A percentile compares a stretch with the other conserved stretches of the same genome.
These are phyloP conservation scores for Coelopa frigida DNA, from an alignment of 1,140 invertebrate genomes.

Conservation along the genomic window DNA sequence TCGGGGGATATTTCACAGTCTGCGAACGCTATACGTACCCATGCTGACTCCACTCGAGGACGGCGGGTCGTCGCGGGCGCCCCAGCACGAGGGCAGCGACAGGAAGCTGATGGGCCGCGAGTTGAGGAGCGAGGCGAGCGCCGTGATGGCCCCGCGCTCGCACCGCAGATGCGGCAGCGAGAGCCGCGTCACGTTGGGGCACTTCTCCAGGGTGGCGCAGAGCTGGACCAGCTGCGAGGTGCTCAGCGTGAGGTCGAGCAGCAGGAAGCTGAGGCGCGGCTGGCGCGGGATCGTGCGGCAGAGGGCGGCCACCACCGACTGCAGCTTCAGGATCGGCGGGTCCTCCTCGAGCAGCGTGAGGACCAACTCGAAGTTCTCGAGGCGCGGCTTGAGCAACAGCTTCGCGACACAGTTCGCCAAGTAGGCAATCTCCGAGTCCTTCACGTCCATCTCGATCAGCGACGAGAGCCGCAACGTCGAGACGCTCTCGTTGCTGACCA, in stretches of 20 bases:
- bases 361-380: conserved; percentile 49
- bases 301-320: conserved; percentile 50
- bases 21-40: conserved; percentile 27
- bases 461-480: conserved; percentile 47
- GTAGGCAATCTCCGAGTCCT: conserved; percentile 42
- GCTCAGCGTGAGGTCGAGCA: conserved; percentile 51
- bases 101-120: conserved; percentile 48
- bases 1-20: background rate
- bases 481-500: conserved; percentile 47
- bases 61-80: conserved; percentile 47
- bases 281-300: conserved; percentile 45
- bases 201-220: conserved; percentile 46
- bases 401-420: conserved; percentile 46
- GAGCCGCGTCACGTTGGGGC: conserved; percentile 47
- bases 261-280: conserved; percentile 45
- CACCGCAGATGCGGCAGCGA: conserved; percentile 53
- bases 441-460: conserved; percentile 47
- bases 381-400: conserved; percentile 45
- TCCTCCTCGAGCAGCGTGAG: conserved; percentile 49
- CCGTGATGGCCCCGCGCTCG: conserved; percentile 48
- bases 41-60: conserved; percentile 49
- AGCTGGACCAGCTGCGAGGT: conserved; percentile 49
- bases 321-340: conserved; percentile 47
- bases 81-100: conserved; percentile 50
- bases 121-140: conserved; percentile 46